Conservation (phyloP, 2,797 vertebrate genomes). For the Brachyrhaphis roseni region DNA sequence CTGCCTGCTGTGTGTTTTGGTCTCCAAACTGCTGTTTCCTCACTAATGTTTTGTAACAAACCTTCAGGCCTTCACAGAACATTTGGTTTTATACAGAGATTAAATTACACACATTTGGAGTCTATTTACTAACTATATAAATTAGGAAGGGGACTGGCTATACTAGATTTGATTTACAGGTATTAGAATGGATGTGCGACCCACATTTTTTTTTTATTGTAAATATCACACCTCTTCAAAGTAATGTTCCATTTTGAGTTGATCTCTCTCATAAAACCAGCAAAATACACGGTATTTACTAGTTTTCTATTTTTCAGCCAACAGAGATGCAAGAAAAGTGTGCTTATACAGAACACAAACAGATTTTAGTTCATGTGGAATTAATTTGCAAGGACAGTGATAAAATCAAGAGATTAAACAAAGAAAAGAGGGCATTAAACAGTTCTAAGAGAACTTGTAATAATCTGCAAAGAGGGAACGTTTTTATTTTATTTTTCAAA, state of each 20-base stretch:
- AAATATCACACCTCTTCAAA: background rate
- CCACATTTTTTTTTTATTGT: background rate
- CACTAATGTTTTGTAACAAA: background rate
- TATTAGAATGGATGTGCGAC: background rate
- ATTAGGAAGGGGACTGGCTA: background rate
- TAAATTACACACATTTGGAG: constrained; percentile 2
- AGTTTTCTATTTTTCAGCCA: background rate
- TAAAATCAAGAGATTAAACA: constrained; percentile 5
- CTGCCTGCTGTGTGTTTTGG: background rate
- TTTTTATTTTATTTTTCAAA: constrained; percentile 10
- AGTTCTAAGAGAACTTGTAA: background rate
- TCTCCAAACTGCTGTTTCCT: background rate
- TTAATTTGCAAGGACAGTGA: background rate
- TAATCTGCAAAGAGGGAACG: background rate
- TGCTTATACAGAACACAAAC: background rate
- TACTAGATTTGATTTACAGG: background rate
- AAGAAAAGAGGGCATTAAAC: background rate
- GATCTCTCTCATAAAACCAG: background rate
- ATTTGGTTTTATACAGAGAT: background rate
- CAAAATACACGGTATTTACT: background rate
- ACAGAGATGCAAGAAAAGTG: background rate
- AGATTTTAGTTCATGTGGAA: background rate
- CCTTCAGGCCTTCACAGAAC: background rate
- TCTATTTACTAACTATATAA: background rate
- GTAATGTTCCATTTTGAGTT: background rate